phyloP scores from a whole-genome alignment of 2,797 vertebrate species.

The Sphaeramia orbicularis region DNA sequence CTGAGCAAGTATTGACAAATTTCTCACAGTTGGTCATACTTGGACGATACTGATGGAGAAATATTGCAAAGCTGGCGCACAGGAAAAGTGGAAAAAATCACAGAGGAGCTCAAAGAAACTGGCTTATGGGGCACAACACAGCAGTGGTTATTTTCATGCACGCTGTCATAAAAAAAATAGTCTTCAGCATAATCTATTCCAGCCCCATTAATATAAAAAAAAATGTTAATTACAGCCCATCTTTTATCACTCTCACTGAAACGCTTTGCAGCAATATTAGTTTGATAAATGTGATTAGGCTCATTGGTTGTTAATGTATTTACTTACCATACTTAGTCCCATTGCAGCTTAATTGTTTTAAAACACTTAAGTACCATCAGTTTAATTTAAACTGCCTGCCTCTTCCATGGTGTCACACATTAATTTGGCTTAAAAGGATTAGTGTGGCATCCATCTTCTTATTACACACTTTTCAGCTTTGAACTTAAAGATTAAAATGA shows the following conservation, averaged over 20 bases:
- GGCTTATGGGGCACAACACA: too few relatives aligned
- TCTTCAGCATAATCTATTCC: too few relatives aligned
- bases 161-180: too few relatives aligned
- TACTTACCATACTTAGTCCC: slow-evolving; percentile 8
- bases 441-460: slow-evolving; percentile 66
- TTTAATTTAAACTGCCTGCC: slow-evolving; percentile 54
- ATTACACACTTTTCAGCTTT: slow-evolving; percentile 71
- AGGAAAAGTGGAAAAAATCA: neutral
- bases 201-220: too few relatives aligned
- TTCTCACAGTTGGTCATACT: slow-evolving; percentile 7
- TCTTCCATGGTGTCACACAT: slow-evolving; percentile 46
- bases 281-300: slow-evolving; percentile 14
- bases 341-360: slow-evolving; percentile 53
- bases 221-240: too few relatives aligned
- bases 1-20: neutral
- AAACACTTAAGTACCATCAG: slow-evolving; percentile 52
- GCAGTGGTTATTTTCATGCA: too few relatives aligned
- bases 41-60: fast-evolving
- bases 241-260: neutral
- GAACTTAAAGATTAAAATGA: slow-evolving; percentile 44
- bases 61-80: too few relatives aligned
- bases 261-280: neutral
- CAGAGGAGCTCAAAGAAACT: neutral
- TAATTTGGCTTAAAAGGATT: slow-evolving; percentile 76
- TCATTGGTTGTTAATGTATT: slow-evolving; percentile 18